Base-by-base conservation (phyloP, 2,888 invertebrate species). In the Nipponacmea schrenckii region DNA sequence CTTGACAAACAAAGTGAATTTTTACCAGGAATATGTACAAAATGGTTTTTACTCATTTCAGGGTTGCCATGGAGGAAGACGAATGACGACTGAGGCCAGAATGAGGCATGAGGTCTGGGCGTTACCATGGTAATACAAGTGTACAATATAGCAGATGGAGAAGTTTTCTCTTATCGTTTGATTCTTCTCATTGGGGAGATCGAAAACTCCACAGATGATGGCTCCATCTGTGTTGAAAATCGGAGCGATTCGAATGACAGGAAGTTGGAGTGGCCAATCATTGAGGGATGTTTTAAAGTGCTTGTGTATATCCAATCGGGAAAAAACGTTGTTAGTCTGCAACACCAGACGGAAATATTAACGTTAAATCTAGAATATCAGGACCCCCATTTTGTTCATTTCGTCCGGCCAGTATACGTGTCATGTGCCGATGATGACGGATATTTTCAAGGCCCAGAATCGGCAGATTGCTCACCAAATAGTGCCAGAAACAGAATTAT, bases 371-470 rank as follows among this genome's bases (percentile, higher is more conserved):
- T 88, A 27, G 67, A 73, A 70, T 84, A 81, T 71, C 73, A 77
- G 17, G 76, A 76, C 24, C 83, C 84, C 17, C 69, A 77, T 27
- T 76, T 80, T 68, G 71, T 76, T 20, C 71, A 81, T 81, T 93
- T 94, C 73, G 92, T 94, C 20, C 85, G 89, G 50, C 95, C 96
- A 24, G 91, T 96, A 24, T 95, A 96, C 86, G 93, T 97, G 69
- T 92, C 95, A 81, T 95, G 95, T 87, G 91, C 92, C 80, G 94
- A 93, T 75, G 94, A 95, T 86, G 93, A 94, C 89, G 95, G 95
- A 48, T 91, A 91, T 80, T 95, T 95, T 87, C 94, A 94, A 90
- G 91, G 93, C 74, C 93, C 93, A 0, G 88, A 90, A 24, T 90
- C 91, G 46, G 90, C 92, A 77, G 92, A 93, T 79, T 92, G 92